Evolutionary conservation across 2,888 invertebrate species (phyloP).

Genomic region (Ormyrus labotus): DNA sequence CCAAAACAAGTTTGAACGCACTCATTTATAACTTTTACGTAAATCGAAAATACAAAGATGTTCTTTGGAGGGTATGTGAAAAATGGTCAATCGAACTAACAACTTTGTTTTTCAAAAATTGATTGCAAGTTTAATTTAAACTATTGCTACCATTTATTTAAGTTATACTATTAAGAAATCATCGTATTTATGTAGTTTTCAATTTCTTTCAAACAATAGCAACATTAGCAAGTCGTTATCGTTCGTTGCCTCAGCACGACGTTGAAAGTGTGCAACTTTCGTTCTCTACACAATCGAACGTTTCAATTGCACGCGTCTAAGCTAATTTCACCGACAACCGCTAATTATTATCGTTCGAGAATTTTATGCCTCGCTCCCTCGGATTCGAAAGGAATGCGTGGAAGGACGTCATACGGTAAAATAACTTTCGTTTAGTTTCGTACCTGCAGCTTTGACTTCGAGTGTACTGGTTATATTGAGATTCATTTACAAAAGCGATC

Average conservation of each 20-base stretch:
- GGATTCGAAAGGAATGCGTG: conserved; percentile 7
- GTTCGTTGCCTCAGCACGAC: neutral
- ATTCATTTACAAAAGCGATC: too few relatives aligned
- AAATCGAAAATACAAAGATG: too few relatives aligned
- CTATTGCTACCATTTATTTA: neutral
- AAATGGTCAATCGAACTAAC: neutral
- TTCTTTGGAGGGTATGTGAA: neutral
- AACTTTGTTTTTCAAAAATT: neutral
- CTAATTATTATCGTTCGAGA: conserved; percentile 18
- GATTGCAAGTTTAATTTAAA: neutral
- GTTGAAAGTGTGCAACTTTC: conserved; percentile 52
- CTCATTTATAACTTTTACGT: too few relatives aligned
- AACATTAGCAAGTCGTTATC: neutral
- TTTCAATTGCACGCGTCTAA: conserved; percentile 18
- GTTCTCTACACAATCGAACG: conserved; percentile 41
- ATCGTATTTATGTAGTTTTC: neutral
- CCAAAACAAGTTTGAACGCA: too few relatives aligned
- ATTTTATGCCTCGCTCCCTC: neutral
- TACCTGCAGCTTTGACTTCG: neutral
- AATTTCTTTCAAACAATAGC: neutral
- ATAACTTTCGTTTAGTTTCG: conserved; percentile 42
- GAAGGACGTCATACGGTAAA: neutral
- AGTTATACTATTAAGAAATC: neutral
- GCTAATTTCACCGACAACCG: conserved; percentile 32
- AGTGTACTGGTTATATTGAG: too few relatives aligned